Percentiles rank a stretch among this genome's conserved stretches.
phyloP scores from a whole-genome alignment of 2,797 vertebrate species.

The Characodon lateralis region DNA sequence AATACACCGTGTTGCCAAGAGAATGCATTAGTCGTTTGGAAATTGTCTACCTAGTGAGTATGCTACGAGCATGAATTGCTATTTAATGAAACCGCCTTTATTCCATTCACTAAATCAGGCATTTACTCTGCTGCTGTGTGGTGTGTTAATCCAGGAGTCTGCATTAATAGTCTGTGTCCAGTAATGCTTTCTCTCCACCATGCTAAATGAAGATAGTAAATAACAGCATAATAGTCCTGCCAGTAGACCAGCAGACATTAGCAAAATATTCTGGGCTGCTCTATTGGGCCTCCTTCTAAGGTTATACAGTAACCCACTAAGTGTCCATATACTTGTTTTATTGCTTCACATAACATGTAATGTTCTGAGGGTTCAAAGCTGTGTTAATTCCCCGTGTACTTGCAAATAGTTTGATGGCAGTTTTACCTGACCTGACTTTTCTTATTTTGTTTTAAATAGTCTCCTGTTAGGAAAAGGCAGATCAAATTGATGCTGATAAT shows the following conservation, averaged over 20 bases:
- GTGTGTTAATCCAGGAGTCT: conserved; percentile 57
- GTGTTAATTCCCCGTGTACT: conserved; percentile 15
- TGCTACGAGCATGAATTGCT: conserved; percentile 46
- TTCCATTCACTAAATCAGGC: conserved; percentile 54
- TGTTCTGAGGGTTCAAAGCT: conserved; percentile 22
- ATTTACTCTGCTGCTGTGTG: conserved; percentile 37
- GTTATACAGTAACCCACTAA: conserved; percentile 54
- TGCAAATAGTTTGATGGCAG: background rate
- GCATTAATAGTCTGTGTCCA: conserved; percentile 64
- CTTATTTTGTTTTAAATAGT: background rate
- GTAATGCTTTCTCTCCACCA: conserved; percentile 61
- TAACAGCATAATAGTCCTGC: conserved; percentile 64
- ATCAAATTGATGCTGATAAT: conserved; percentile 35
- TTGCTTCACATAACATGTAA: conserved; percentile 34
- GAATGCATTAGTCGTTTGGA: conserved; percentile 46
- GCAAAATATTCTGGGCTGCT: conserved; percentile 61
- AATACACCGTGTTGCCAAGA: conserved; percentile 33
- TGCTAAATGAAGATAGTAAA: conserved; percentile 73
- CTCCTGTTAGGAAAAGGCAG: conserved; percentile 20
- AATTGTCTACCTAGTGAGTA: conserved; percentile 53
- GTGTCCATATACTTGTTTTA: conserved; percentile 51
- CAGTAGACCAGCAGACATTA: conserved; percentile 38
- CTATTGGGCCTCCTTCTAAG: conserved; percentile 42
- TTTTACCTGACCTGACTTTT: conserved; percentile 3
- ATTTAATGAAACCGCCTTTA: conserved; percentile 56